Base-by-base conservation (phyloP, 2,888 invertebrate genomes). In the Hirudinaria manillensis region DNA sequence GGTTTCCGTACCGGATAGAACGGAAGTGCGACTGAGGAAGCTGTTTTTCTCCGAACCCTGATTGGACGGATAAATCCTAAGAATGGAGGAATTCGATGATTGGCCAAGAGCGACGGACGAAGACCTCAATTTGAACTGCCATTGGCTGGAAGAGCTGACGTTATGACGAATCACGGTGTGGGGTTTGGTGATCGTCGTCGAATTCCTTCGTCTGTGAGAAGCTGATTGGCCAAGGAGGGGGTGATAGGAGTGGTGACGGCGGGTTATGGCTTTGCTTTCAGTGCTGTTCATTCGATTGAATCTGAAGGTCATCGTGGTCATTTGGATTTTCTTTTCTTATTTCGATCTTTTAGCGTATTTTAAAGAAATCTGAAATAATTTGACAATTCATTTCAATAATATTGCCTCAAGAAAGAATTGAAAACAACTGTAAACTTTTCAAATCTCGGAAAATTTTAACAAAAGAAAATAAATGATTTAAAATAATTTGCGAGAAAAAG, bases 21-120 rank as follows among this genome's bases (percentile, higher is more conserved):
- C n/a, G 32, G 68, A 68, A 68, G 34, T 34, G 10, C 68, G 68
- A n/a, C 36, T 34, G 6, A 24, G 24, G 6, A 24, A 24, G 61
- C 29, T 24, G 61, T 29, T 29, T 29, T 61, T 24, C 24, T 27
- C 24, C 24, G 29, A 29, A 1, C 68, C 36, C 32, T 68, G 32
- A 68, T 36, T 68, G 68, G 68, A 68, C 68, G 68, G 68, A 19
- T 68, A 34, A 68, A 68, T 24, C 29, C 29, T 24, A 29, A 61
- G 29, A 61, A 61, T 24, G 10, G 61, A 61, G 29, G 24, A 27
- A 45, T 45, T 45, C 45, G 45, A 45, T 45, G 45, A 45, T 45
- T 45, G 45, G 61, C 29, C 21, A 27, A 61, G 21, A 6, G 29
- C 61, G 6, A 29, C 6, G 24, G 61, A 61, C 29, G 24, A 27